Evolutionary conservation across 2,113 vertebrate species (phyloP), one percentile per base, ranked within the genome.

Genomic region (Ahaetulla prasina): DNA sequence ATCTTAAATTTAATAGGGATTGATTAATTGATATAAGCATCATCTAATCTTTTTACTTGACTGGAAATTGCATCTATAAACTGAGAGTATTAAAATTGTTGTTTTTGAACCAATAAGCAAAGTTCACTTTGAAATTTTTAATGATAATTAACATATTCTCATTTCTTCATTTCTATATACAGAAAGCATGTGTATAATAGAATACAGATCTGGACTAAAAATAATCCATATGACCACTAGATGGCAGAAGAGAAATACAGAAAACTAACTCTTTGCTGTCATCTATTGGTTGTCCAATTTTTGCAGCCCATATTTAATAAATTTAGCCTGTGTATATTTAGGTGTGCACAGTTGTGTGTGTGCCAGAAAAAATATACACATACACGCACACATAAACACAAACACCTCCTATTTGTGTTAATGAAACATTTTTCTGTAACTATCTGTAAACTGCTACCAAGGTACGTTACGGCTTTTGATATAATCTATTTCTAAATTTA

Each of bases 401-500:
- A 23, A 57, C 20, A 60, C 18, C 14, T 49, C 30, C 16, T 85
- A 9, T 60, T 49, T n/a, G 39, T 57, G 6, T 60, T 57, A 39
- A 52, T 7, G 52, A 22, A 74, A 88, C 49, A 88, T 16, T 22
- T 43, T n/a, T 18, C 14, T 54, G n/a, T 87, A 55, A 85, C 43
- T 85, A 85, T 89, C 53, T 86, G 45, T 39, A 54, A 92, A 90
- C 39, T 50, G 30, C 87, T 85, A 63, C 25, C 74, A 92, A 4
- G 85, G 14, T 85, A 93, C 96, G 96, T 96, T 95, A 94, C 91
- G 45, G 39, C 47, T 94, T 91, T 96, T 90, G 92, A 94, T 95
- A 93, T 94, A 91, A 80, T 80, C 35, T 95, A 88, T 55, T 91
- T 96, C 93, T 94, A 85, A 96, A 96, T 96, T 95, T 47, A 4